A percentile compares a stretch with the other conserved stretches of the same genome.
phyloP scores from a whole-genome alignment of 2,113 vertebrate genomes.

The Hippocampus comes region DNA sequence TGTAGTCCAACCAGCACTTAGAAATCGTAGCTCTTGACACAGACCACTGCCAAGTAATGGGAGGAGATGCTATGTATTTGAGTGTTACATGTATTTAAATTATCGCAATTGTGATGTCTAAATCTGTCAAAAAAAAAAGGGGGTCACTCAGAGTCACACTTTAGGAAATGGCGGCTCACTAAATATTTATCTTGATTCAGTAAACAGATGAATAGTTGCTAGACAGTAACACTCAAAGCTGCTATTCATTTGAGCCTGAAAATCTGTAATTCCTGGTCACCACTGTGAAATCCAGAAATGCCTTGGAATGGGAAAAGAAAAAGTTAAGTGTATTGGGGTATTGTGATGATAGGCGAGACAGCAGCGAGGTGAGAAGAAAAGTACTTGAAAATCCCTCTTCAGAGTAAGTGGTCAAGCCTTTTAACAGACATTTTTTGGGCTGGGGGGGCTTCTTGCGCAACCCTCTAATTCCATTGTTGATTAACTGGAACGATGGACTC shows the following conservation, averaged over 20 bases:
- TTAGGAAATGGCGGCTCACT: too few relatives aligned
- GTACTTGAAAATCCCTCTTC: slow-evolving; percentile 19
- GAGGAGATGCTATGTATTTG: too few relatives aligned
- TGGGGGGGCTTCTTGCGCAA: background rate
- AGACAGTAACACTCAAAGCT: too few relatives aligned
- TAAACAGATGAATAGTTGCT: too few relatives aligned
- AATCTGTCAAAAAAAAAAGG: too few relatives aligned
- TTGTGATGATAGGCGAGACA: slow-evolving; percentile 14
- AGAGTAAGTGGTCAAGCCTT: slow-evolving; percentile 6
- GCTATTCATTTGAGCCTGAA: background rate
- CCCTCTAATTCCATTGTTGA: slow-evolving; percentile 25
- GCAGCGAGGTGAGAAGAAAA: slow-evolving; percentile 29
- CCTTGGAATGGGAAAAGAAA: background rate
- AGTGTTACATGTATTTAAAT: too few relatives aligned
- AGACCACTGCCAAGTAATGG: too few relatives aligned
- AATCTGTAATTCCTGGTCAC: background rate
- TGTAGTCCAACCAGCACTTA: too few relatives aligned
- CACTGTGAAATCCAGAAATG: background rate
- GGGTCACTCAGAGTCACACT: too few relatives aligned
- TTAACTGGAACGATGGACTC: slow-evolving; percentile 22
- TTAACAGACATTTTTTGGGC: background rate
- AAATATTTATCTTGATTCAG: too few relatives aligned
- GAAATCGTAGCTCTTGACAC: too few relatives aligned
- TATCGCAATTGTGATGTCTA: too few relatives aligned
- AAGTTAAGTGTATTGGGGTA: slow-evolving; percentile 7